Base-by-base conservation (phyloP, 2,888 invertebrate genomes). In the Archips crataeganus region DNA sequence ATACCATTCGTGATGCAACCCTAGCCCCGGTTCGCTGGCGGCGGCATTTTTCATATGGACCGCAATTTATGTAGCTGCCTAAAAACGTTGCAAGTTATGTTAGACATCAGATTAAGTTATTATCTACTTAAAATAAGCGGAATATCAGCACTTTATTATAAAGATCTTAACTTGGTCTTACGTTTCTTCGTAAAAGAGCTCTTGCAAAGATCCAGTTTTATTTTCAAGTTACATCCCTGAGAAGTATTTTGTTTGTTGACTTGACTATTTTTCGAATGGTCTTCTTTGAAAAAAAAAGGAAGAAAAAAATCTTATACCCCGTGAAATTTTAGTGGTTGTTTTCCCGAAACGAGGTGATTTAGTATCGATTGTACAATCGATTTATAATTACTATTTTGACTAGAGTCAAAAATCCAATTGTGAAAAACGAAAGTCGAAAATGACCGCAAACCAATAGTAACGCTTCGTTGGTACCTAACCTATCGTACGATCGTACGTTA, bases 91-190 rank as follows among this genome's bases (percentile, higher is more conserved):
- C 85, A 82, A 78, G 78, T 81, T 82, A 86, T 86, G 83, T 89
- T 86, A 87, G 86, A 87, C 79, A 80, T 80, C 80, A 85, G 84
- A 88, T 90, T 89, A 89, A 54, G 84, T 87, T 89, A 87, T 87
- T 87, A 88, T 86, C 85, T 84, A 82, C 84, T 85, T 85, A 80
- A 85, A 84, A 79, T 79, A 77, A 77, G 75, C 57, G 23, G 13
- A 42, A 13, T 66, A 70, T 49, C 23, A 11, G 23, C 2, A 54
- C 2, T 32, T 57, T 62, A 34, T 42, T 32, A 23, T 15, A 9
- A 23, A 45, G 23, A 66, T 54, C 23, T 34, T 51, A 23, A 39
- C 15, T 54, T 11, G 15, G 39, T 39, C 3, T 8, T 51, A 15
- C 39, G 23, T 49, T 59, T 32, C 34, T 13, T 59, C 3, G 11